Percentiles rank a stretch among this genome's conserved stretches.
phyloP scores from a whole-genome alignment of 2,797 vertebrate genomes.

The Darevskia nairensis region DNA sequence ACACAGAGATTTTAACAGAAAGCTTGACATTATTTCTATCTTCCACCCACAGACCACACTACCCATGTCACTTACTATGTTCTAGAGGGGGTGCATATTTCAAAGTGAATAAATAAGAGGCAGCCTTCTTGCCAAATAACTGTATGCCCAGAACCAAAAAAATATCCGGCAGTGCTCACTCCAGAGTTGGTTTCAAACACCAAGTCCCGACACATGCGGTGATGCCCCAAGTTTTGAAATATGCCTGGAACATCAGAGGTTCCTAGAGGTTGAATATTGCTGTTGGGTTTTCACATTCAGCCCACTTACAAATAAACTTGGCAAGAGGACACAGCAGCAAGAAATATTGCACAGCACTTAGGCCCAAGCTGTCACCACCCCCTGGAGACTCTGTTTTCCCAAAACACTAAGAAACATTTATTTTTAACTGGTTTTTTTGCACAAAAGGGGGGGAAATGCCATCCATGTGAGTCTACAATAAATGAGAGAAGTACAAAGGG shows the following conservation, averaged over 20 bases:
- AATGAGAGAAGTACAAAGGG: constrained; percentile 29
- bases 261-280: background rate
- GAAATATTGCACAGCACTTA: background rate
- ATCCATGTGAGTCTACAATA: background rate
- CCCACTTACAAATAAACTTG: background rate
- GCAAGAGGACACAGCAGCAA: background rate
- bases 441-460: background rate
- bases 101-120: background rate
- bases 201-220: background rate
- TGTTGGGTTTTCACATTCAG: background rate
- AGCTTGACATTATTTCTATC: background rate
- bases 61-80: background rate
- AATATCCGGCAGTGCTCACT: background rate
- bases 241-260: background rate
- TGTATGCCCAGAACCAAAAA: background rate
- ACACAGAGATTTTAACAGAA: background rate
- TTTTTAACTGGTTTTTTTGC: background rate
- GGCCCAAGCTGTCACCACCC: background rate
- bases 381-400: background rate
- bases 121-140: background rate
- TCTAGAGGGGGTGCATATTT: no score
- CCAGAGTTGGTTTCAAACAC: background rate
- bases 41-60: background rate
- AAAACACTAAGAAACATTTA: constrained; percentile 9
- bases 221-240: background rate